These are phyloP conservation scores for Delphinapterus leucas DNA, from an alignment of 2,113 vertebrate species.

Conservation along the genomic window DNA sequence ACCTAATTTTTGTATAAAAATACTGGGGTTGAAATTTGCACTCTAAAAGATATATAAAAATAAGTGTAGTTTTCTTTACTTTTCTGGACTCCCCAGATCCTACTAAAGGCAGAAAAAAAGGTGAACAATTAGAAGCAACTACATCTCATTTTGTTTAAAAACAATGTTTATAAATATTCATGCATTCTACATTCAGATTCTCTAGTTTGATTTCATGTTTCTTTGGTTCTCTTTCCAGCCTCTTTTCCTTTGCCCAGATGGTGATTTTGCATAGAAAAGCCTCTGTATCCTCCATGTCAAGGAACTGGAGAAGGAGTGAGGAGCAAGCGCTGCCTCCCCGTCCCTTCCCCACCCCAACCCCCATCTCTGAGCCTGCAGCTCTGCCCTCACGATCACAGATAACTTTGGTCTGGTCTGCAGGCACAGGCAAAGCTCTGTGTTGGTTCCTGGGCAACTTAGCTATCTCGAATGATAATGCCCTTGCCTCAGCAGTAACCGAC, in stretches of 20 bases:
- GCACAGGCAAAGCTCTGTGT: too few species aligned
- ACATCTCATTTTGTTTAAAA: neutral
- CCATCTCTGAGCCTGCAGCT: neutral
- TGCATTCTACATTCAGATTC: neutral
- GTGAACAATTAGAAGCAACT: neutral
- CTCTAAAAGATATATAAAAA: neutral
- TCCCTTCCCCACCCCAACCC: accelerated
- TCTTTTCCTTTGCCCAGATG: neutral
- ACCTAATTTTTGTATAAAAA: neutral
- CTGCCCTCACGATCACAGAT: neutral
- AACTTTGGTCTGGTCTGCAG: neutral
- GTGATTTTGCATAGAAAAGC: neutral
- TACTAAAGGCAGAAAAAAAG: neutral
- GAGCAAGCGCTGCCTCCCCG: accelerated
- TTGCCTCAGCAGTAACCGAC: neutral
- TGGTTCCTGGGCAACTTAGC: neutral
- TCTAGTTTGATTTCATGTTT: neutral
- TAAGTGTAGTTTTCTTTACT: neutral
- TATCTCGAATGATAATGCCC: neutral
- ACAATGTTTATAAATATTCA: neutral
- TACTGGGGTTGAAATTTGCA: neutral
- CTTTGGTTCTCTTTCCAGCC: neutral
- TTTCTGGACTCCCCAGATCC: neutral
- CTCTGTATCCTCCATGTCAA: neutral
- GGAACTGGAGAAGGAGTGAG: neutral